Percentiles rank a stretch among this genome's conserved stretches.
Conservation (phyloP, 2,888 invertebrate species). For the Coleophora flavipennella region DNA sequence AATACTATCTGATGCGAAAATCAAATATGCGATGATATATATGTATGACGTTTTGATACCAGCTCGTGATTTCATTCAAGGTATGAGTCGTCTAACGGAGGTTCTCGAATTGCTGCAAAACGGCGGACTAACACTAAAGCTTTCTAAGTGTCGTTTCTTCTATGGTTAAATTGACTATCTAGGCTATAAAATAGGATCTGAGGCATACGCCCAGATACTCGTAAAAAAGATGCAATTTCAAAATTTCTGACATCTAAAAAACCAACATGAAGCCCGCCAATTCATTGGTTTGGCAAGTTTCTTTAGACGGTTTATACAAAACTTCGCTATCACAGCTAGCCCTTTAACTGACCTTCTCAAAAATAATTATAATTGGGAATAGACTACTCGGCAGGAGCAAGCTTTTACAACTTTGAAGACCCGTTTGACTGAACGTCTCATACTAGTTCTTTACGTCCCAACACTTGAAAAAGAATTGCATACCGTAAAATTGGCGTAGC, state of each 20-base stretch:
- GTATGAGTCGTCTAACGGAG: slow-evolving; percentile 4
- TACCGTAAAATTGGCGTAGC: slow-evolving; percentile 23
- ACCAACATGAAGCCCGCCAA: slow-evolving; percentile 16
- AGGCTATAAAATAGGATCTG: slow-evolving; percentile 17
- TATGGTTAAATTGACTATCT: slow-evolving; percentile 16
- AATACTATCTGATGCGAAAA: slow-evolving; percentile 13
- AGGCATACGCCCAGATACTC: slow-evolving; percentile 18
- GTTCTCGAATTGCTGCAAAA: neutral
- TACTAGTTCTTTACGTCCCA: slow-evolving; percentile 21
- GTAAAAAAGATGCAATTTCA: slow-evolving; percentile 16
- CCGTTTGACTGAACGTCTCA: slow-evolving; percentile 7
- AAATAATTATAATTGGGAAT: slow-evolving; percentile 4
- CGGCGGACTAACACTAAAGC: slow-evolving; percentile 10
- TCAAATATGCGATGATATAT: slow-evolving; percentile 11
- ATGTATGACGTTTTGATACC: slow-evolving; percentile 15
- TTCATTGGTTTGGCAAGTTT: slow-evolving; percentile 22
- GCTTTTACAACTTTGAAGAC: neutral
- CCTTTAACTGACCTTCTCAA: slow-evolving; percentile 18
- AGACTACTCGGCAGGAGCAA: neutral
- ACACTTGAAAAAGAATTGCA: slow-evolving; percentile 19
- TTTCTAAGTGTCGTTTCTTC: slow-evolving; percentile 19
- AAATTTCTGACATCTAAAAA: slow-evolving; percentile 16
- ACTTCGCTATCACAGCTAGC: slow-evolving; percentile 16
- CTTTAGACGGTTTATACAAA: slow-evolving; percentile 21
- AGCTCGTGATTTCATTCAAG: slow-evolving; percentile 6